A percentile compares a stretch with the other conserved stretches of the same genome.
Evolutionary conservation across 2,797 vertebrate species (phyloP).

Genomic region (Morus bassanus): DNA sequence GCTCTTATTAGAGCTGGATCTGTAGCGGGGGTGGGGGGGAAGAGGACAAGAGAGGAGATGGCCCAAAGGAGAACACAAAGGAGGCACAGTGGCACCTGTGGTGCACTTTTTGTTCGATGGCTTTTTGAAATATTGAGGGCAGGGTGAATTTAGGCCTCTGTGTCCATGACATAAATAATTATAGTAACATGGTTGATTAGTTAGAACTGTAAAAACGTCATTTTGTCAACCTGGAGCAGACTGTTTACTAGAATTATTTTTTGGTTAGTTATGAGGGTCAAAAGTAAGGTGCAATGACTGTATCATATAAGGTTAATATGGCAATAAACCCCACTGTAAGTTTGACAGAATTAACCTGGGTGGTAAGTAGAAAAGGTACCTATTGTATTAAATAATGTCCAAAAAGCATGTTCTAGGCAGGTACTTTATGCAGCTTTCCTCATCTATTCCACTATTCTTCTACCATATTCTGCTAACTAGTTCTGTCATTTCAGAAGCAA

Average conservation of each 20-base stretch:
- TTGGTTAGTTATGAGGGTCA: background rate
- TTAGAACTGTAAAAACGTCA: background rate
- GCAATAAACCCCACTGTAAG: background rate
- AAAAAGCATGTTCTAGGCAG: background rate
- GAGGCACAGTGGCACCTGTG: conserved; percentile 63
- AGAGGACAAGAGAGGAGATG: conserved; percentile 3
- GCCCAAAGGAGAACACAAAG: conserved; percentile 50
- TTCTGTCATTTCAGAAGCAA: conserved; percentile 3
- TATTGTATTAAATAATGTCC: background rate
- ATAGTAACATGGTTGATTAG: background rate
- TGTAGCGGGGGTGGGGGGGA: no score
- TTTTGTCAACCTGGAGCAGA: background rate
- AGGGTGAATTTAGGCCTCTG: background rate
- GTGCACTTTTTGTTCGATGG: background rate
- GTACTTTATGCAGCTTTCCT: background rate
- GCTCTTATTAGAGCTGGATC: conserved; percentile 40
- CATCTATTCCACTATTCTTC: background rate
- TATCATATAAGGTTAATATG: background rate
- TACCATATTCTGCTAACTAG: background rate
- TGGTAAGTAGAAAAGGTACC: background rate
- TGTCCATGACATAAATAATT: background rate
- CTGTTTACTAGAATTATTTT: background rate
- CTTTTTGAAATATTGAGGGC: background rate
- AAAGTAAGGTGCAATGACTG: background rate
- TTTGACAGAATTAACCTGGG: background rate